Conservation (phyloP, 2,113 vertebrate genomes). For the Lepus timidus region DNA sequence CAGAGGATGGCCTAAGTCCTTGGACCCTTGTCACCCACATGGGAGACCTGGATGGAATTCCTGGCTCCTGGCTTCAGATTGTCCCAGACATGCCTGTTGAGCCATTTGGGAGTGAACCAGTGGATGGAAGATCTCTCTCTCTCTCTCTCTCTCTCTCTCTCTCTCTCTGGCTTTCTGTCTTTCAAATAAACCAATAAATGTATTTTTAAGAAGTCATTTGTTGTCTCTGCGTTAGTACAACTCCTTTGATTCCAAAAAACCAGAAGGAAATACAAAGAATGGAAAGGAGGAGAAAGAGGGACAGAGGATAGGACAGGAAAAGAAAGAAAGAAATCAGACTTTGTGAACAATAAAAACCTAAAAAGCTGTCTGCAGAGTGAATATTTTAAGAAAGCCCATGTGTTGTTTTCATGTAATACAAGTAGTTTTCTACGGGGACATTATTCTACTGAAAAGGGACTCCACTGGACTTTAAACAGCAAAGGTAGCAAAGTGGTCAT, state of each 20-base stretch:
- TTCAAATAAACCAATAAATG: too few relatives aligned
- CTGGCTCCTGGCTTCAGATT: too few relatives aligned
- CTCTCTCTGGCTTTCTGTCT: too few relatives aligned
- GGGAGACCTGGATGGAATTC: too few relatives aligned
- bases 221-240: not conserved
- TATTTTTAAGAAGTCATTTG: too few relatives aligned
- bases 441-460: not conserved
- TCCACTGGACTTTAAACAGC: not conserved
- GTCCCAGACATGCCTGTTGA: too few relatives aligned
- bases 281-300: not conserved
- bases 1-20: too few relatives aligned
- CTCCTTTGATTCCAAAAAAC: not conserved
- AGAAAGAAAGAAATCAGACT: not conserved
- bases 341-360: not conserved
- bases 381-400: not conserved
- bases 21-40: too few relatives aligned
- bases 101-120: too few relatives aligned
- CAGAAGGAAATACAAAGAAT: not conserved
- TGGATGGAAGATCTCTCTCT: too few relatives aligned
- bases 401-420: not conserved
- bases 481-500: not conserved
- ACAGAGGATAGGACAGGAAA: not conserved
- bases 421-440: not conserved
- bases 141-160: too few relatives aligned
- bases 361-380: slow-evolving; percentile 5